phyloP scores from a whole-genome alignment of 2,888 invertebrate genomes.

The Agrotis segetum region DNA sequence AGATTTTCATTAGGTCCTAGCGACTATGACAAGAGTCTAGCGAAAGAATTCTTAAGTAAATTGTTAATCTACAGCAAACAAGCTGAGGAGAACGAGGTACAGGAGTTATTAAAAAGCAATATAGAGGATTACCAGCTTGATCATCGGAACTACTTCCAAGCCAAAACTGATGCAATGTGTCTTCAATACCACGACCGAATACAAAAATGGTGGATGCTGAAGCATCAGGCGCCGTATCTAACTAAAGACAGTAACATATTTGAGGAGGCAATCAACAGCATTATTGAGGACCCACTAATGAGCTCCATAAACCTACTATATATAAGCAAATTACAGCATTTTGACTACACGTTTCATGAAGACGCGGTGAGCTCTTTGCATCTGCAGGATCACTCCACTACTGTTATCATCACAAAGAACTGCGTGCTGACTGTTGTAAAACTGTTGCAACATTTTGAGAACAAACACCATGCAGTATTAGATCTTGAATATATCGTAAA shows the following conservation, averaged over 20 bases:
- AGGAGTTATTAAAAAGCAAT: conserved; percentile 35
- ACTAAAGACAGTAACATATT: conserved; percentile 28
- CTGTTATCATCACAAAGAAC: too few species aligned
- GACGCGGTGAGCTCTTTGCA: too few species aligned
- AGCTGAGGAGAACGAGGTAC: conserved; percentile 7
- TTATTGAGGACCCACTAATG: too few species aligned
- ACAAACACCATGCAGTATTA: too few species aligned
- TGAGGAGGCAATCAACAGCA: neutral
- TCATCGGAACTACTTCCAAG: neutral
- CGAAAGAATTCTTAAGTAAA: conserved; percentile 29
- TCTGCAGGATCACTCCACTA: too few species aligned
- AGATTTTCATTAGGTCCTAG: conserved; percentile 10
- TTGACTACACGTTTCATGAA: too few species aligned
- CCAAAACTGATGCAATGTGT: conserved; percentile 41
- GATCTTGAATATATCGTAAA: too few species aligned
- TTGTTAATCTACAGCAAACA: conserved; percentile 23
- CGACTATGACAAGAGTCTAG: conserved; percentile 14
- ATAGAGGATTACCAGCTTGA: conserved; percentile 21
- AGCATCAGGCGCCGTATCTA: conserved; percentile 20
- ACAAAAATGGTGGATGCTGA: conserved; percentile 54
- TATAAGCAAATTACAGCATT: too few species aligned
- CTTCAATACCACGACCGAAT: conserved; percentile 3
- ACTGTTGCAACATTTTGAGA: too few species aligned
- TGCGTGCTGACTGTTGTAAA: too few species aligned
- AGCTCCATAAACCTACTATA: too few species aligned